Evolutionary conservation across 2,888 invertebrate species (phyloP).

Genomic region (Mesorhabditis belari): DNA sequence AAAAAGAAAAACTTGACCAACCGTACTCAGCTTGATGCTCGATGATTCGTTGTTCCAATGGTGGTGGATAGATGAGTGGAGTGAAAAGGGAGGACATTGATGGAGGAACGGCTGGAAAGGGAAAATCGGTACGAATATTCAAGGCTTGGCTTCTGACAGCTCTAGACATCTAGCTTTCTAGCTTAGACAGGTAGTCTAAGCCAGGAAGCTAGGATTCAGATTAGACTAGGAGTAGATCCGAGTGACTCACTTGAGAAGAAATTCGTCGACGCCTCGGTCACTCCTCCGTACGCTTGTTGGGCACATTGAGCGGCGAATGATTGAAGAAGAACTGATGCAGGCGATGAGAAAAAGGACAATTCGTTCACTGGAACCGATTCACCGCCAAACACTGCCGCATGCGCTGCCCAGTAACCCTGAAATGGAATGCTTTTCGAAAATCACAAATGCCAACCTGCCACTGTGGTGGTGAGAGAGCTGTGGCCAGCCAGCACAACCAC

Average conservation of each 20-base stretch:
- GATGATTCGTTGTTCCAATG: neutral
- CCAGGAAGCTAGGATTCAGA: no score
- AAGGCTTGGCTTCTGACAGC: no score
- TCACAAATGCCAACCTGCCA: conserved; percentile 20
- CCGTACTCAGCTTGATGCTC: neutral
- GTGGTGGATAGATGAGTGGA: no score
- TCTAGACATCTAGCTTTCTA: no score
- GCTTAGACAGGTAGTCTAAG: no score
- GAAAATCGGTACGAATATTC: no score
- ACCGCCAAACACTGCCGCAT: conserved; percentile 21
- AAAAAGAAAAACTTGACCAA: neutral
- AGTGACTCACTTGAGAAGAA: no score
- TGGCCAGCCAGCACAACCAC: conserved; percentile 24
- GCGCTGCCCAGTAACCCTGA: conserved; percentile 26
- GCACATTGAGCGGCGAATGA: conserved; percentile 3
- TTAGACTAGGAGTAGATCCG: no score
- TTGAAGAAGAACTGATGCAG: neutral
- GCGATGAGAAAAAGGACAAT: conserved; percentile 22
- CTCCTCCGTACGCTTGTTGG: neutral
- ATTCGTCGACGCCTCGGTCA: no score
- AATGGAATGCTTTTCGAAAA: neutral
- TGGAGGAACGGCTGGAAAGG: no score
- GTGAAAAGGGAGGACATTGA: no score
- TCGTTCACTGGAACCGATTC: conserved; percentile 22
- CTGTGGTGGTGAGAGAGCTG: conserved; percentile 22